These are phyloP conservation scores for Chlorocebus sabaeus DNA, from an alignment of 2,113 vertebrate genomes.

Conservation along the genomic window DNA sequence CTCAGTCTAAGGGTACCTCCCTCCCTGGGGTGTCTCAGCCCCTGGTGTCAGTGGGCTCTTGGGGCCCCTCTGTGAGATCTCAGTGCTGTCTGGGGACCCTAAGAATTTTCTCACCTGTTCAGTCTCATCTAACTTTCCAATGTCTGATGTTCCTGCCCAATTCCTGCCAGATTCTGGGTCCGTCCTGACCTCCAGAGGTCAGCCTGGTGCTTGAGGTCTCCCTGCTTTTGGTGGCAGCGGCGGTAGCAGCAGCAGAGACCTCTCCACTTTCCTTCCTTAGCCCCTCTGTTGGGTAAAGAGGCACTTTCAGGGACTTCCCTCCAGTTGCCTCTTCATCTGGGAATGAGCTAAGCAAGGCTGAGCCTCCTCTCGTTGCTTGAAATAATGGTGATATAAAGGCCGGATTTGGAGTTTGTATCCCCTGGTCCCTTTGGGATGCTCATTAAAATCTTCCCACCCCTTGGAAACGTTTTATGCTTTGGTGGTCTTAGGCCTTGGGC, in stretches of 20 bases:
- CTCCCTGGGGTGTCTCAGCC: not conserved
- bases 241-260: not conserved
- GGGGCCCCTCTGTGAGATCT: not conserved
- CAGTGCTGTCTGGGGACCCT: slow-evolving; percentile 22
- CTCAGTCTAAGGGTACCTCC: not conserved
- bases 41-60: slow-evolving; percentile 27
- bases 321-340: not conserved
- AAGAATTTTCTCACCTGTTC: not conserved
- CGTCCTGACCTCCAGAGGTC: not conserved
- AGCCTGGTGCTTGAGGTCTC: slow-evolving; percentile 11
- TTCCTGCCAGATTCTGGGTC: not conserved
- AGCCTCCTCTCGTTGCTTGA: not conserved
- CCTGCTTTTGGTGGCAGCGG: not conserved
- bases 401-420: slow-evolving; percentile 41
- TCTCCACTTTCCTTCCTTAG: not conserved
- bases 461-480: not conserved
- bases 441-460: not conserved
- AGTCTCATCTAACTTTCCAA: not conserved
- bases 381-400: slow-evolving; percentile 44
- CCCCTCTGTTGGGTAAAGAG: not conserved
- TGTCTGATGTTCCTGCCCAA: not conserved
- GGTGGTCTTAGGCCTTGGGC: not conserved
- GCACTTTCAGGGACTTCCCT: not conserved
- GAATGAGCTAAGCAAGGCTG: not conserved
- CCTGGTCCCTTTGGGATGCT: not conserved